phyloP scores from a whole-genome alignment of 2,797 vertebrate genomes.

The Atherinosoma microstoma region DNA sequence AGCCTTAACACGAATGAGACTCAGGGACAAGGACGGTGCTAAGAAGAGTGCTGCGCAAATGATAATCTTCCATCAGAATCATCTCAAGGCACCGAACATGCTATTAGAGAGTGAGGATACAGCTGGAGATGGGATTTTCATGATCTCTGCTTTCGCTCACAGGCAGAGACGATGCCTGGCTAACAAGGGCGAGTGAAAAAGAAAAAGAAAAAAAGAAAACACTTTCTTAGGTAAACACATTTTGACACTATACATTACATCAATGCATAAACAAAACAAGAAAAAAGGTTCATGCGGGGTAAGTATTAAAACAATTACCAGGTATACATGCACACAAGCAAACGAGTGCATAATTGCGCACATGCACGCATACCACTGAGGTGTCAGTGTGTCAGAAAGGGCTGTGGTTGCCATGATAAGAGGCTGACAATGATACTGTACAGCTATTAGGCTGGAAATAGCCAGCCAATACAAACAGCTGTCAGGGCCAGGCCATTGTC shows the following conservation, averaged over 20 bases:
- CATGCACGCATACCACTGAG: slow-evolving; percentile 75
- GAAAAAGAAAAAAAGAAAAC: slow-evolving; percentile 8
- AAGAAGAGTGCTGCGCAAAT: slow-evolving; percentile 74
- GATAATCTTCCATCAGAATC: slow-evolving; percentile 80
- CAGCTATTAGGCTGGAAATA: slow-evolving; percentile 95
- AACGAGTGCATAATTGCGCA: slow-evolving; percentile 33
- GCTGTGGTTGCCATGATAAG: slow-evolving; percentile 92
- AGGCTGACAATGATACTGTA: slow-evolving; percentile 93
- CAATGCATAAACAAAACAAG: neutral
- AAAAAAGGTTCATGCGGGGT: slow-evolving; percentile 17
- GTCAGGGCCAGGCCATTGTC: slow-evolving; percentile 75
- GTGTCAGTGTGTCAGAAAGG: slow-evolving; percentile 91
- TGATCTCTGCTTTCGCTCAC: slow-evolving; percentile 50
- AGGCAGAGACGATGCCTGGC: slow-evolving; percentile 34
- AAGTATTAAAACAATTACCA: slow-evolving; percentile 25
- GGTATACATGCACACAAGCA: slow-evolving; percentile 19
- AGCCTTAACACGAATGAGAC: slow-evolving; percentile 72
- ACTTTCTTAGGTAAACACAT: slow-evolving; percentile 43
- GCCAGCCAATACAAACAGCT: slow-evolving; percentile 92
- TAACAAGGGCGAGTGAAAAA: slow-evolving; percentile 29
- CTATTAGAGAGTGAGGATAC: slow-evolving; percentile 73
- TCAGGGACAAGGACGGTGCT: slow-evolving; percentile 72
- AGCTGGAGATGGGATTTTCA: slow-evolving; percentile 72
- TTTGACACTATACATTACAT: slow-evolving; percentile 1
- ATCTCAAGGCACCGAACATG: slow-evolving; percentile 64